Conservation (phyloP, 2,113 vertebrate species). For the Sturnus vulgaris region DNA sequence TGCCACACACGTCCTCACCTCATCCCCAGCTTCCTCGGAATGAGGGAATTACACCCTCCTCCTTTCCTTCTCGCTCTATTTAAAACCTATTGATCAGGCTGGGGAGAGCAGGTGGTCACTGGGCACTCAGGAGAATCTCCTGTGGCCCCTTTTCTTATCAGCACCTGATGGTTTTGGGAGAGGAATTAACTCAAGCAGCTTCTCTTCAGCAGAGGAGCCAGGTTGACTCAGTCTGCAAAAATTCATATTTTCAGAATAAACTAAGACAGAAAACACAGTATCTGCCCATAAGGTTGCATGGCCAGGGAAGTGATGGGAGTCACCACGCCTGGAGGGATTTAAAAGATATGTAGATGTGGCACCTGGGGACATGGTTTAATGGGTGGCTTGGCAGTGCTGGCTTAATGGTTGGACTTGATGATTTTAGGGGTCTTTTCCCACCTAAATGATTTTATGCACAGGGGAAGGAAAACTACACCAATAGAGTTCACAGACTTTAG, state of each 20-base stretch:
- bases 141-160: neutral
- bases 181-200: neutral
- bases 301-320: neutral
- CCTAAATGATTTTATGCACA: too few relatives aligned
- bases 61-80: neutral
- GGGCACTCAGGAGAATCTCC: neutral
- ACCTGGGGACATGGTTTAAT: neutral
- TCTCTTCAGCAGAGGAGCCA: neutral
- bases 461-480: neutral
- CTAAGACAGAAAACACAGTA: neutral
- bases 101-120: neutral
- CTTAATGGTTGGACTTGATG: neutral
- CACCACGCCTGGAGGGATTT: neutral
- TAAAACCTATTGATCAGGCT: neutral
- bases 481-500: neutral
- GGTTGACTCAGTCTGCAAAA: neutral
- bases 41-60: rapidly evolving
- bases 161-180: neutral
- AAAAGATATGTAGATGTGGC: neutral
- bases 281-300: neutral
- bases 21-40: neutral
- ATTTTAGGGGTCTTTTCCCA: neutral
- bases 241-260: neutral
- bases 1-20: rapidly evolving
- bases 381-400: neutral